Evolutionary conservation across 2,113 vertebrate species (phyloP), one percentile per base, ranked within the genome.

Genomic region (Fukomys damarensis): DNA sequence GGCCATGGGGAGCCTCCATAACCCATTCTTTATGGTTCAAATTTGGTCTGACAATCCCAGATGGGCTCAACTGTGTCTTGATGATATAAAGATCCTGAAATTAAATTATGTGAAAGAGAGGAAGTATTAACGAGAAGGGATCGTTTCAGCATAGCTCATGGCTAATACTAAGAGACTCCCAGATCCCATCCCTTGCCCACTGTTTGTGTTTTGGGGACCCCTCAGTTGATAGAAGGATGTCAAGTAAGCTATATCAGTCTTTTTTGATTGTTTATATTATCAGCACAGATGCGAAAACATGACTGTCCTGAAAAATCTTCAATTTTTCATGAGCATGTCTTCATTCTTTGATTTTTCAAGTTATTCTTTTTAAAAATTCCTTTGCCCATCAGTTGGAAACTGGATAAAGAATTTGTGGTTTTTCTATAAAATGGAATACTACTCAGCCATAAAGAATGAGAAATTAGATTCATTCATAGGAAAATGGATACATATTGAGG

Each of bases 291-390:
- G 63, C 74, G 46, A 85, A 68, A 81, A 84, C 13, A 22, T 41
- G n/a, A 77, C 35, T 68, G 41, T 26, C 19, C 0, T 30, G 56
- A 74, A 74, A 72, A 89, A 58, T 8, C 8, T 80, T 92, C 4
- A 16, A 0, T 52, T 70, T 94, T 66, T 38, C 59, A 52, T 13
- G 2, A 28, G 3, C 3, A 16, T 63, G 22, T 84, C 66, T 63
- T 82, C 10, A 65, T 32, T 58, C n/a, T 86, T 70, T 70, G 26
- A 56, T 76, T 96, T 95, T 92, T 95, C 58, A 77, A 74, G 54
- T 74, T 35, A 76, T 66, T 68, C 3, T n/a, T 66, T 38, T 76
- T 28, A 65, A 24, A n/a, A 86, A 52, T n/a, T 11, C 17, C 4
- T 80, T 87, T n/a, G n/a, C n/a, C n/a, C n/a, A n/a, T n/a, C n/a